phyloP scores from a whole-genome alignment of 2,888 invertebrate genomes.

The Trilocha varians region DNA sequence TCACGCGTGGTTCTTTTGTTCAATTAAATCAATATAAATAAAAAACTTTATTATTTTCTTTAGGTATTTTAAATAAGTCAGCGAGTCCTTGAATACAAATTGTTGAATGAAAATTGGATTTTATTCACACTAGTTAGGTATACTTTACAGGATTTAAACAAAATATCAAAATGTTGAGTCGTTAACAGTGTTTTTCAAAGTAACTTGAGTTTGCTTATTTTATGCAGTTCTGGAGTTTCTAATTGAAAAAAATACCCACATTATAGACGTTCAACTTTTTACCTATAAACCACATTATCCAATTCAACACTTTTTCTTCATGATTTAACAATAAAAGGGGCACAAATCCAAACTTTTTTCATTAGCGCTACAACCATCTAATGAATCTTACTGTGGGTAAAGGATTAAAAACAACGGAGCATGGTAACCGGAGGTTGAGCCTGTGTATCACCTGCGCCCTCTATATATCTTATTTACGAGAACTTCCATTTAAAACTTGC shows the following conservation, averaged over 20 bases:
- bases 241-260: slow-evolving; percentile 9
- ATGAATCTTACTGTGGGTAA: slow-evolving; percentile 22
- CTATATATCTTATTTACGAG: slow-evolving; percentile 45
- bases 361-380: slow-evolving; percentile 7
- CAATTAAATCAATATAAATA: too few relatives aligned
- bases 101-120: too few relatives aligned
- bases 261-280: neutral
- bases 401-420: slow-evolving; percentile 26
- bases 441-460: slow-evolving; percentile 34
- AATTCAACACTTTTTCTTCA: neutral
- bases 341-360: neutral
- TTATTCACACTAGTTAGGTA: too few relatives aligned
- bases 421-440: slow-evolving; percentile 16
- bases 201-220: too few relatives aligned
- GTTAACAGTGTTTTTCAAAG: too few relatives aligned
- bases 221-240: too few relatives aligned
- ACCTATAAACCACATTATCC: neutral
- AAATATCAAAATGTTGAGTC: too few relatives aligned
- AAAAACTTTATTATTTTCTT: too few relatives aligned
- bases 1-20: too few relatives aligned
- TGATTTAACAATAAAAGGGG: neutral
- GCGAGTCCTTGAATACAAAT: too few relatives aligned
- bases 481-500: slow-evolving; percentile 50
- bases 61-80: too few relatives aligned
- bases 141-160: too few relatives aligned